Evolutionary conservation across 2,113 vertebrate species (phyloP), one percentile per base, ranked within the genome.

Genomic region (Charina bottae): DNA sequence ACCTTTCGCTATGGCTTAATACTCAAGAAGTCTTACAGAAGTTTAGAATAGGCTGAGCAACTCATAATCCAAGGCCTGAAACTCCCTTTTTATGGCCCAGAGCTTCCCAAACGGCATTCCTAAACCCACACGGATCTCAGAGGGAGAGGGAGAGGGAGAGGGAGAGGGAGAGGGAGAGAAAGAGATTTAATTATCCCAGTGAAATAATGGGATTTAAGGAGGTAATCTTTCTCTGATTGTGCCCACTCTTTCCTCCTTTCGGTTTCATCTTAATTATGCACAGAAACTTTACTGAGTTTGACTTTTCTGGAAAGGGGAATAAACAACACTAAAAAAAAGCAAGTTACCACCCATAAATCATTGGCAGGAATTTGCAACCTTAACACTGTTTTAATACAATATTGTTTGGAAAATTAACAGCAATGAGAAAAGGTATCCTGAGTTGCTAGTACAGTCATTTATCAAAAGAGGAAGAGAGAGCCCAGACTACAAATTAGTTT

Each of bases 361-460:
- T 10, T 72, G 83, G 42, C 37, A 21, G 42, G 8, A 42, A 11
- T 6, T 46, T 88, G 54, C 42, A 92, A 15, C 58, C 24, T 62
- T 54, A 85, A 83, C 54, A 53, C 37, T 60, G 68, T 49, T 92
- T 88, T 88, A 68, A 88, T 92, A 78, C 49, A 72, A 55, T 83
- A 60, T 92, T 49, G 42, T 60, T 21, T 28, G 90, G 59, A 89
- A 89, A 92, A 92, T n/a, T 72, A 94, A 89, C 49, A 91, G 42
- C 64, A 93, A 89, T 55, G 28, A 86, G 12, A 91, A 89, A 89
- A 58, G 24, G 55, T 90, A 7, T 68, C 17, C 49, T 86, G 91
- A 49, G 90, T 89, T 17, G 59, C 6, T 33, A 1, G 1, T 83
- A 54, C 49, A 46, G 28, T 90, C 89, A 88, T 93, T 95, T 56